Percentiles rank a stretch among this genome's conserved stretches.
These are phyloP conservation scores for Colinus virginianus DNA, from an alignment of 2,113 vertebrate species.

Conservation along the genomic window DNA sequence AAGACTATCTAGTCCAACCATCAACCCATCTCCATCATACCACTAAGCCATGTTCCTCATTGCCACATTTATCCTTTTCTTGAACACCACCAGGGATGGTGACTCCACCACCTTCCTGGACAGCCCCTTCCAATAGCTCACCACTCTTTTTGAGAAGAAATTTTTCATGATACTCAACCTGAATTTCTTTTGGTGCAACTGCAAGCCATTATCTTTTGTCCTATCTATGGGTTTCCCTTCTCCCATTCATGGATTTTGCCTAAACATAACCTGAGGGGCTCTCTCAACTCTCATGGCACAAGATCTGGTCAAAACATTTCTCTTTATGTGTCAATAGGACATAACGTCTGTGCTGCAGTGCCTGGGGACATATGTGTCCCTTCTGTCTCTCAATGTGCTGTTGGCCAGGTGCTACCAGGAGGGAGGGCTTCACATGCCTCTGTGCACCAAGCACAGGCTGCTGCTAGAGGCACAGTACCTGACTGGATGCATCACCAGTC, in stretches of 20 bases:
- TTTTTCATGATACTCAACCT: too few species aligned
- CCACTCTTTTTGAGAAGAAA: too few species aligned
- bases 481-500: neutral
- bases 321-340: neutral
- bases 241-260: rapidly evolving
- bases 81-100: too few species aligned
- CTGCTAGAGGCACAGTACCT: neutral
- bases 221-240: neutral
- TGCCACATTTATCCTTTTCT: too few species aligned
- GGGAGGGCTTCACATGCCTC: neutral
- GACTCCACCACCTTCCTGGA: too few species aligned
- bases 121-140: too few species aligned
- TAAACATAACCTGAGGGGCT: neutral
- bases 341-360: neutral
- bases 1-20: too few species aligned
- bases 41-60: too few species aligned
- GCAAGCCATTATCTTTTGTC: too few species aligned
- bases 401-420: neutral
- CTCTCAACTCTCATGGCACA: neutral
- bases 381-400: neutral
- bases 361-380: neutral
- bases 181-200: too few species aligned
- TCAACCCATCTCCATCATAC: too few species aligned
- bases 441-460: neutral
- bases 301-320: neutral